A percentile compares a stretch with the other conserved stretches of the same genome.
Evolutionary conservation across 2,797 vertebrate genomes (phyloP).

Genomic region (Jordanella pulchra): DNA sequence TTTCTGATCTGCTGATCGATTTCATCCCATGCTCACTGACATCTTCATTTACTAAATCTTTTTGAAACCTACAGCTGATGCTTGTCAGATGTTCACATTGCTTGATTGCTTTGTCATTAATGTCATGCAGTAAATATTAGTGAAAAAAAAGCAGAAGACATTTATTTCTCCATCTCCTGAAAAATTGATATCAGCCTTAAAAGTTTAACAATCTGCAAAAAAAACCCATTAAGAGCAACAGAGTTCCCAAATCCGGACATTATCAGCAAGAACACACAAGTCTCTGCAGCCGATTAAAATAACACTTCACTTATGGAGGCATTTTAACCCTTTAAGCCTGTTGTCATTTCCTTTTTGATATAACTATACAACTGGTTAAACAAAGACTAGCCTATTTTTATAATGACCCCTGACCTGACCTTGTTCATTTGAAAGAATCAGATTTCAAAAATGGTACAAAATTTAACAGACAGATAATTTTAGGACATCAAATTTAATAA

Average conservation of each 20-base stretch:
- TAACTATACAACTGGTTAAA: too few relatives aligned
- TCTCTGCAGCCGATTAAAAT: not conserved
- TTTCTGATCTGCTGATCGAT: not conserved
- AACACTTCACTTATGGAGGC: not conserved
- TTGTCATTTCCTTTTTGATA: not conserved
- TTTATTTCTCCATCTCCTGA: constrained; percentile 1
- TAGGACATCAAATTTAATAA: too few relatives aligned
- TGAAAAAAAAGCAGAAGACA: not conserved
- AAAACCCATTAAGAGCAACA: not conserved
- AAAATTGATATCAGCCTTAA: not conserved
- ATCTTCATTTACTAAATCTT: not conserved
- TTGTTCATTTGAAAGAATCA: too few relatives aligned
- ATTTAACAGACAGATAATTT: too few relatives aligned
- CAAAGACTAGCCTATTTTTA: too few relatives aligned
- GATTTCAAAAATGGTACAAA: too few relatives aligned
- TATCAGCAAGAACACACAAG: not conserved
- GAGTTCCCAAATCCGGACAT: not conserved
- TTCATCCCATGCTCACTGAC: too few relatives aligned
- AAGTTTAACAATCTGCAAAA: not conserved
- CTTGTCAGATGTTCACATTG: not conserved
- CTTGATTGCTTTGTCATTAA: not conserved
- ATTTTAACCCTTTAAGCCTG: not conserved
- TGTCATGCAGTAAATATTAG: not conserved
- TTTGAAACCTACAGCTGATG: not conserved
- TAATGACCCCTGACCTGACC: too few relatives aligned